Evolutionary conservation across 1,140 invertebrate genomes (phyloP).

Genomic region (Psilanteris sp.): DNA sequence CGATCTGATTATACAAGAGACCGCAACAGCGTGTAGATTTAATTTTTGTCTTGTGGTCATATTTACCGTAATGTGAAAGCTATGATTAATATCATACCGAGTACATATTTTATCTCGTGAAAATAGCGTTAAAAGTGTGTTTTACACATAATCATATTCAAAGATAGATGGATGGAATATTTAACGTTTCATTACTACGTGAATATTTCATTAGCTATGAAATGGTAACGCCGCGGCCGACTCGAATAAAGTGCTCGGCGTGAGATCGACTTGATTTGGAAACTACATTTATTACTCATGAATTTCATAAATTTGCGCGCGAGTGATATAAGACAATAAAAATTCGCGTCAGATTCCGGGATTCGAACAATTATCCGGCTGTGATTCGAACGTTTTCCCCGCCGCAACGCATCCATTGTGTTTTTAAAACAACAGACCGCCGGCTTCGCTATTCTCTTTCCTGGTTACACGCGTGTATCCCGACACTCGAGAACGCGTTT

Average conservation of each 20-base stretch:
- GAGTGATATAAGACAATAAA: slow-evolving; percentile 18
- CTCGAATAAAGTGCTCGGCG: slow-evolving; percentile 12
- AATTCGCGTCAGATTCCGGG: slow-evolving; percentile 9
- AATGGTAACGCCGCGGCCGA: slow-evolving; percentile 7
- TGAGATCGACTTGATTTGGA: slow-evolving; percentile 33
- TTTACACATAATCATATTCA: slow-evolving; percentile 31
- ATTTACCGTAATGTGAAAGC: slow-evolving; percentile 51
- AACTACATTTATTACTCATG: slow-evolving; percentile 20
- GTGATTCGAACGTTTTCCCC: slow-evolving; percentile 1
- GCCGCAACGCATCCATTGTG: slow-evolving; percentile 1
- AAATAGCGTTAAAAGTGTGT: slow-evolving; percentile 21
- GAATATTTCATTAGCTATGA: slow-evolving; percentile 38
- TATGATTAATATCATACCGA: slow-evolving; percentile 44
- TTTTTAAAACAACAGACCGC: too few relatives aligned
- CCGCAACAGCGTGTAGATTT: slow-evolving; percentile 18
- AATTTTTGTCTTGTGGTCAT: slow-evolving; percentile 26
- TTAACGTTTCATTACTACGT: slow-evolving; percentile 38
- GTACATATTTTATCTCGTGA: slow-evolving; percentile 36
- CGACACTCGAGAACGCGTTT: too few relatives aligned
- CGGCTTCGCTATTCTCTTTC: too few relatives aligned
- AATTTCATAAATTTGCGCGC: slow-evolving; percentile 6
- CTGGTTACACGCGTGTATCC: too few relatives aligned
- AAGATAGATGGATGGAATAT: slow-evolving; percentile 28
- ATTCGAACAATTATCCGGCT: slow-evolving; percentile 20
- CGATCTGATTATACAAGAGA: slow-evolving; percentile 10